Conservation (phyloP, 1,140 invertebrate species). For the Listronotus oregonensis region DNA sequence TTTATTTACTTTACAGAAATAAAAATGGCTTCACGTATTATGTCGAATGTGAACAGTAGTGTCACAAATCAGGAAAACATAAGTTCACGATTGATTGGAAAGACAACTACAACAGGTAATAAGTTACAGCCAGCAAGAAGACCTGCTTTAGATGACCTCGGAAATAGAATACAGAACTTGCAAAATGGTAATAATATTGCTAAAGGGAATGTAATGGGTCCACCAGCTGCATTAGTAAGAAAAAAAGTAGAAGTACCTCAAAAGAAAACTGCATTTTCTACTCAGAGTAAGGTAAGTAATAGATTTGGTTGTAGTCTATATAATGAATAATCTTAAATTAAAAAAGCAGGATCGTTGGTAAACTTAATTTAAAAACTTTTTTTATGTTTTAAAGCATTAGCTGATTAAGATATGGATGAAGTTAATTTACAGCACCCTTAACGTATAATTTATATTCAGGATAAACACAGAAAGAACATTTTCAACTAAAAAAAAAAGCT, state of each 20-base stretch:
- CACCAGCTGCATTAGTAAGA: constrained; percentile 7
- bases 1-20: background rate
- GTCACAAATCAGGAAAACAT: constrained; percentile 38
- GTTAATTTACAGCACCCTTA: too few species aligned
- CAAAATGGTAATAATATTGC: constrained; percentile 6
- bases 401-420: too few species aligned
- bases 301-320: too few species aligned
- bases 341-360: too few species aligned
- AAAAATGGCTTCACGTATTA: constrained; percentile 10
- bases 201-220: constrained; percentile 20
- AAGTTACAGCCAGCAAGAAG: constrained; percentile 26
- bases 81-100: constrained; percentile 15
- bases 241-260: background rate
- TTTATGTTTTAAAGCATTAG: too few species aligned
- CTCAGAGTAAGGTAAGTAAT: constrained; percentile 5
- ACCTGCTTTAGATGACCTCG: constrained; percentile 42
- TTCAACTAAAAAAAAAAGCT: too few species aligned
- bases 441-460: too few species aligned
- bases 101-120: constrained; percentile 6
- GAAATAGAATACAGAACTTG: constrained; percentile 33
- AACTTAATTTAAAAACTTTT: too few species aligned
- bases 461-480: too few species aligned
- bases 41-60: background rate
- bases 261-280: background rate
- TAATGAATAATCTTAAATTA: too few species aligned